phyloP scores from a whole-genome alignment of 2,888 invertebrate species.

The Dusona sp. region DNA sequence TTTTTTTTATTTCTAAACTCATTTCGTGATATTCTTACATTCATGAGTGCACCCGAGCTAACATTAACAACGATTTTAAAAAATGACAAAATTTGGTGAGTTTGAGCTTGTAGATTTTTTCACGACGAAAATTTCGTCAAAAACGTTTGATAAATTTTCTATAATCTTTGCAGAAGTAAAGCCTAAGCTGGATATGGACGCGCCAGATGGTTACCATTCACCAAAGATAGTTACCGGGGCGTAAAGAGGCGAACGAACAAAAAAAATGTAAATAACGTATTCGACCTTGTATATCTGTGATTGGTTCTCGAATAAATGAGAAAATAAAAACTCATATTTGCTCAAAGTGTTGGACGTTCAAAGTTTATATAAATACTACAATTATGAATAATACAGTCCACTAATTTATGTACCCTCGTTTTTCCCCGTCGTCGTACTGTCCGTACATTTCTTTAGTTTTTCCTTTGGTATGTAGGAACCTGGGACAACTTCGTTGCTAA shows the following conservation, averaged over 20 bases:
- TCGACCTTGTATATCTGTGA: constrained; percentile 38
- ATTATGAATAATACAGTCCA: constrained; percentile 22
- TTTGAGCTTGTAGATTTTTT: constrained; percentile 1
- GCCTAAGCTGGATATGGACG: not conserved
- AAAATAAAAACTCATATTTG: not conserved
- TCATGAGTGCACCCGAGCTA: constrained; percentile 20
- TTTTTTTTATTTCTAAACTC: constrained; percentile 10
- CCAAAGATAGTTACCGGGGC: not conserved
- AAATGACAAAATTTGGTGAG: constrained; percentile 32
- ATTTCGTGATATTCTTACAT: constrained; percentile 28
- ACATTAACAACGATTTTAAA: constrained; percentile 1
- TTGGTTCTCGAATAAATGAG: constrained; percentile 45
- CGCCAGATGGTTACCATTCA: not conserved
- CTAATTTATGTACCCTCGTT: constrained; percentile 13
- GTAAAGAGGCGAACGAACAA: not conserved
- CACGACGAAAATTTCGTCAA: not conserved
- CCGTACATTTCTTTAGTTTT: constrained; percentile 61
- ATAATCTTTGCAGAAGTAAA: constrained; percentile 44
- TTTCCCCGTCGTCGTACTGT: constrained; percentile 33
- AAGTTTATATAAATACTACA: constrained; percentile 52
- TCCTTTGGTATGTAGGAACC: constrained; percentile 53
- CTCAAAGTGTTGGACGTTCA: not conserved
- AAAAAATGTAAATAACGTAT: constrained; percentile 5
- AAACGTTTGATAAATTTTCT: not conserved
- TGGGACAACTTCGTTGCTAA: constrained; percentile 86